Percentiles rank a stretch among this genome's conserved stretches.
phyloP scores from a whole-genome alignment of 2,113 vertebrate genomes.

The Eclectus roratus region DNA sequence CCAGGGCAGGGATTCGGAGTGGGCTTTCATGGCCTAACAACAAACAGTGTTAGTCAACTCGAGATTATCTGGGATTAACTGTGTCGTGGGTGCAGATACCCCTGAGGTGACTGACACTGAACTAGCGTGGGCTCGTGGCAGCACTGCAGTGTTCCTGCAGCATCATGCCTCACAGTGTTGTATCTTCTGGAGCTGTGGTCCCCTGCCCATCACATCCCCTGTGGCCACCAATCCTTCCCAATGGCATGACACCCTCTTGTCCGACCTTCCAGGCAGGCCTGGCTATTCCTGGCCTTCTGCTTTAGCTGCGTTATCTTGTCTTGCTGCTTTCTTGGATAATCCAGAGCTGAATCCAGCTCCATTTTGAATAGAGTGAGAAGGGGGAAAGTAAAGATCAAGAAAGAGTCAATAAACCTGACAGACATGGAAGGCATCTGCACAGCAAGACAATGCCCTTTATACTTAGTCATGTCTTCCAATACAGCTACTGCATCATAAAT shows the following conservation, averaged over 20 bases:
- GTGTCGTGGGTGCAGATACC: background rate
- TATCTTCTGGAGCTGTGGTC: background rate
- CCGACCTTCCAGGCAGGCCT: background rate
- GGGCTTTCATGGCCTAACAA: background rate
- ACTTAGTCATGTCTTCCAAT: background rate
- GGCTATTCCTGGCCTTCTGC: background rate
- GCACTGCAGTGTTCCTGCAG: background rate
- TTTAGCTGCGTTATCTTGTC: background rate
- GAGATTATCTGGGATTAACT: background rate
- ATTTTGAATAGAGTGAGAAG: background rate
- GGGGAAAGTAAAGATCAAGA: background rate
- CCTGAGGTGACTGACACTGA: background rate
- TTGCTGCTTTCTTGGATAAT: background rate
- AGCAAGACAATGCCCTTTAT: background rate
- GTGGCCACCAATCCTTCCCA: fast-evolving
- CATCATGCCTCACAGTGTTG: fast-evolving
- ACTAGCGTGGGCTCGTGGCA: background rate
- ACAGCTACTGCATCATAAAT: background rate
- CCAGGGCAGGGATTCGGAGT: background rate
- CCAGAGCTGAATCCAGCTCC: background rate
- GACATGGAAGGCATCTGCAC: background rate
- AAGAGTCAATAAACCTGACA: background rate
- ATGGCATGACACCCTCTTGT: background rate
- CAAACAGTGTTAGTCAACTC: background rate
- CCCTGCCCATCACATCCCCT: background rate